Base-by-base conservation (phyloP, 2,797 vertebrate species). In the Melanotaenia boesemani region DNA sequence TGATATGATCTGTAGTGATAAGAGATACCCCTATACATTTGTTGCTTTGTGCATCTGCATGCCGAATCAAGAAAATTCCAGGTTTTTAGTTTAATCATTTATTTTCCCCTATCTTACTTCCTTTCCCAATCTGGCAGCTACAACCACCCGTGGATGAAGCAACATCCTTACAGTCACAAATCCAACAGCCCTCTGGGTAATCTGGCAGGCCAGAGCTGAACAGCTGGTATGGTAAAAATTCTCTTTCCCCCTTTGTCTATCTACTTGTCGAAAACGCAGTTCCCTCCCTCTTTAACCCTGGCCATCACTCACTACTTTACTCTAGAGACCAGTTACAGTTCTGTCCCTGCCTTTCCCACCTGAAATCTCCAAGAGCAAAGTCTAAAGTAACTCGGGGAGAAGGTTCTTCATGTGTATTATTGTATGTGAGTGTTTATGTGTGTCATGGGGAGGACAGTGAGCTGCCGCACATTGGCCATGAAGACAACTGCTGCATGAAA, bases 211-310 rank as follows among this genome's bases (percentile, higher is more conserved):
- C 77, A 67, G 75, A 72, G 79, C 77, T 86, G 88, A 89, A 94
- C 94, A 95, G 92, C 91, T 94, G 93, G 92, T 90, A 81, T 84
- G 80, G 89, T 84, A 87, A 84, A 85, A 84, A 88, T 67, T 83
- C 83, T 78, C 74, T 73, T 77, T 72, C 63, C 75, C 63, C 83
- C 68, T 76, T 77, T 86, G 60, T 76, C 72, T 80, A 82, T 81
- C 83, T 76, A 80, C 73, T 50, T 50, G 48, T 74, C 78, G 83
- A 79, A 85, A 87, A 83, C 70, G 61, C 70, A 81, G 56, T 86
- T 70, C 76, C 70, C 37, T 77, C 88, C 63, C 80, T 77, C 71
- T 85, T 81, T 83, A 86, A 80, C 77, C 48, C 9, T 50, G 48
- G 48, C n/a, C 48, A 50, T 50, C 48, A 50, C 18, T 22, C 26